Evolutionary conservation across 2,888 invertebrate species (phyloP), one percentile per base, ranked within the genome.

Genomic region (Cyclophora albipunctata): DNA sequence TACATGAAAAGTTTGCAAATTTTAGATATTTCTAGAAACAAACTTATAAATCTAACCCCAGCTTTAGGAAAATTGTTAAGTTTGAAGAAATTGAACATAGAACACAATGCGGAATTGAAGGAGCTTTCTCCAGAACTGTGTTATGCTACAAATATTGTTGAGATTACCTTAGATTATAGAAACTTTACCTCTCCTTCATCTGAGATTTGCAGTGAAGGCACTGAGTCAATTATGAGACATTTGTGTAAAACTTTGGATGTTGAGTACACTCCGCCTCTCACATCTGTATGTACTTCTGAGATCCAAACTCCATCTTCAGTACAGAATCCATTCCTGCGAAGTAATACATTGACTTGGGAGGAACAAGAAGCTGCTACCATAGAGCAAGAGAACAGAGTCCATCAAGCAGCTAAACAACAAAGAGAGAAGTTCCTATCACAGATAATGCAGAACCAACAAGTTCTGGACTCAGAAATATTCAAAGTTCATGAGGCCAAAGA

Each of bases 21-120:
- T 59, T 81, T 96, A 53, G 92, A 95, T 89, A 78, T 93, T 40
- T 93, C 95, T 37, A 89, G 90, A 63, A 96, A 96, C 81, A 89
- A 86, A 63, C 80, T 96, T 46, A 91, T 90, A 71, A 78, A 77
- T 54, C 77, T 95, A 58, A 93, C 94, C 50, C 85, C 91, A 41
- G 79, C 88, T 52, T 74, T 95, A 42, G 93, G 93, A 48, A 84
- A 91, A 59, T 82, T 95, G 61, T 88, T 81, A 59, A 88, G 84
- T 57, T 83, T 96, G 50, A 89, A 84, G 57, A 89, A 84, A 60
- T 79, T 95, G 42, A 91, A 92, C 67, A 69, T 95, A 46, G 87
- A 85, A 63, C 81, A 87, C 45, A 94, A 94, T 80, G 78, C 75
- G 59, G 74, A 88, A 47, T 78, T 94, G 55, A 89, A 82, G 60